Base-by-base conservation (phyloP, 2,113 vertebrate genomes). In the Leptosomus discolor region DNA sequence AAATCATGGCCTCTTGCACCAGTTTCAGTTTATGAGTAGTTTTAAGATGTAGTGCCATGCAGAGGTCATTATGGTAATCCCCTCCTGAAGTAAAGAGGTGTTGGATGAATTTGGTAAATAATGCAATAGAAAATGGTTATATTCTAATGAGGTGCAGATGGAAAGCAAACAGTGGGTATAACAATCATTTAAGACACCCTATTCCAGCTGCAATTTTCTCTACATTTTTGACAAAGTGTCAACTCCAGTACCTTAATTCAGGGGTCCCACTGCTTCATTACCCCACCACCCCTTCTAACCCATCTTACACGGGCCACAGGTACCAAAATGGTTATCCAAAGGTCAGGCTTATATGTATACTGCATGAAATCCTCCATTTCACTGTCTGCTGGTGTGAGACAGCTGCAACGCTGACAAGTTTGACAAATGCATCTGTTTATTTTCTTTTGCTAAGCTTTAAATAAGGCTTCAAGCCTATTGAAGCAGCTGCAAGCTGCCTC, bases 361-460 rank as follows among this genome's bases (percentile, higher is more conserved):
- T n/a, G 39, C 30, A 64, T 6, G 6, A 64, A 75, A 34, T 27
- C 45, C 21, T 79, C 50, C 57, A 54, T 46, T 41, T 85, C 20
- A 4, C 26, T 23, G 30, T 26, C 73, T 81, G 81, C 50, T 75
- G 20, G 7, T 26, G 22, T 12, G 21, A 61, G 41, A 53, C 65
- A 90, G 43, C 78, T 64, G 36, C 2, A 4, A 71, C 29, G 75
- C 20, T 43, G 67, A 24, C 54, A 37, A 3, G 5, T 60, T 34
- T 46, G 53, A 88, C 26, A 60, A 78, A 88, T 2, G 1, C 0
- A 0, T 32, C 43, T 4, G 0, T 48, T 70, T 86, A 37, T 84
- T 80, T 73, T 48, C 63, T 73, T 92, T 69, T 79, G 37, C n/a
- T 84, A n/a, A 88, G 20, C 57, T 88, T 70, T 70, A 70, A 68